phyloP scores from a whole-genome alignment of 2,113 vertebrate genomes.

The Hemibagrus wyckioides region DNA sequence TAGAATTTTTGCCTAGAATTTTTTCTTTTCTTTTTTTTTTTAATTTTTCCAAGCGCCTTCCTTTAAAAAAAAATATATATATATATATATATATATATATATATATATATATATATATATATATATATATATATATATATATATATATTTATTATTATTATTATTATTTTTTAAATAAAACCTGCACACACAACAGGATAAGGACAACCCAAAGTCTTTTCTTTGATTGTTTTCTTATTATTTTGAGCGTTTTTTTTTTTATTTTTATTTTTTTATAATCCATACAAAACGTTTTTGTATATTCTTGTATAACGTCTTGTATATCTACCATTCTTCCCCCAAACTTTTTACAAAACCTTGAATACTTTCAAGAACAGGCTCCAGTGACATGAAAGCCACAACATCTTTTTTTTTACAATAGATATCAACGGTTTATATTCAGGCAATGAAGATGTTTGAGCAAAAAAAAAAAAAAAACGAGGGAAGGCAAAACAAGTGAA shows the following conservation, averaged over 20 bases:
- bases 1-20: no score
- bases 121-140: no score
- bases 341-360: background rate
- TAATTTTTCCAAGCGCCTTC: no score
- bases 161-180: no score
- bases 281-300: background rate
- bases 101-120: no score
- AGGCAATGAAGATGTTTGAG: background rate
- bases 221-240: background rate
- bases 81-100: no score
- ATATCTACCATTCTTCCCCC: no score
- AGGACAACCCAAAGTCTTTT: background rate
- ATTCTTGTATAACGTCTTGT: no score
- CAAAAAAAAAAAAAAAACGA: background rate
- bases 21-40: no score
- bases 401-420: background rate
- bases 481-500: background rate
- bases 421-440: background rate
- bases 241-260: slow-evolving; percentile 2
- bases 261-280: no score
- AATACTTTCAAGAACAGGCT: background rate
- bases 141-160: no score
- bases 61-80: no score
- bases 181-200: background rate
- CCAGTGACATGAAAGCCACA: background rate